These are phyloP conservation scores for Muscicapa striata DNA, from an alignment of 2,797 vertebrate genomes.

Conservation along the genomic window DNA sequence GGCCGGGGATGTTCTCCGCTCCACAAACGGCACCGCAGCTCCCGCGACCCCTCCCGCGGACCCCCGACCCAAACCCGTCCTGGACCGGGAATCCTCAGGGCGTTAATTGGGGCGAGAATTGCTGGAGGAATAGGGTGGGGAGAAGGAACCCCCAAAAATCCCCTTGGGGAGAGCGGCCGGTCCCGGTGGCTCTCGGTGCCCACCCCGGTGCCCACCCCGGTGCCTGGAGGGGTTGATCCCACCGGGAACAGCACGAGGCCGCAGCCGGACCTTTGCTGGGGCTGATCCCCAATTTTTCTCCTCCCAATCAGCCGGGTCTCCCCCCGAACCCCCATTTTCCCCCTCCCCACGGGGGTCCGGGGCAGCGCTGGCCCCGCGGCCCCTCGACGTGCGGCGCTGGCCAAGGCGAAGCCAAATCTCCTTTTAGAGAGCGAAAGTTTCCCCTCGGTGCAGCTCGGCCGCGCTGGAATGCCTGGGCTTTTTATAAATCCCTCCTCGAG, in stretches of 20 bases:
- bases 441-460: slow-evolving; percentile 41
- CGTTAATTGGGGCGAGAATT: rapidly evolving
- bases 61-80: rapidly evolving
- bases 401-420: slow-evolving; percentile 36
- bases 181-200: rapidly evolving
- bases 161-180: rapidly evolving
- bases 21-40: not conserved
- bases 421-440: slow-evolving; percentile 59
- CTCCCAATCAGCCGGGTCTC: rapidly evolving
- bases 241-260: rapidly evolving
- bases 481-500: slow-evolving; percentile 33
- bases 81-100: rapidly evolving
- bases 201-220: not conserved
- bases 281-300: rapidly evolving
- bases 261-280: rapidly evolving
- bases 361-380: not conserved
- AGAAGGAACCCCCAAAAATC: not conserved
- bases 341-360: not conserved
- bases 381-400: slow-evolving; percentile 43
- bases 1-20: not conserved
- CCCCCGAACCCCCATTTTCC: rapidly evolving
- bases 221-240: not conserved
- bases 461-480: slow-evolving; percentile 47
- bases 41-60: not conserved
- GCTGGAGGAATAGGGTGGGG: rapidly evolving